These are phyloP conservation scores for Saccostrea echinata DNA, from an alignment of 1,140 invertebrate genomes.

Conservation along the genomic window DNA sequence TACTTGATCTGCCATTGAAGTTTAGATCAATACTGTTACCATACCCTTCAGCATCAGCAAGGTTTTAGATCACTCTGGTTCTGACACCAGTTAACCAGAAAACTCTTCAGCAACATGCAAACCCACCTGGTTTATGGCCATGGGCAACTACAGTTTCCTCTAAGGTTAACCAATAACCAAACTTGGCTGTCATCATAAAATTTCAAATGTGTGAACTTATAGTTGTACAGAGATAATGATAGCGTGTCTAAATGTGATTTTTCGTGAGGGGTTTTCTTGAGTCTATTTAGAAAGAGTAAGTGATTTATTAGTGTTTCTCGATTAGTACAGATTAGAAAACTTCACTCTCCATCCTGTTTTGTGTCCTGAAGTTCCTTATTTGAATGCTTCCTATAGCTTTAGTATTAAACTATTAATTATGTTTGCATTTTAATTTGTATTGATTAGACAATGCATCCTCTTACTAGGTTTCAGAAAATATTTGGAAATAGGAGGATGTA, in stretches of 20 bases:
- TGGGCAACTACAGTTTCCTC: neutral
- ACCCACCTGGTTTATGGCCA: slow-evolving; percentile 16
- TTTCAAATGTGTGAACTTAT: neutral
- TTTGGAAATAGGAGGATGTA: no score
- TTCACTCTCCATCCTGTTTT: no score
- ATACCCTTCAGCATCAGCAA: slow-evolving; percentile 12
- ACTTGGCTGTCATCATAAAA: neutral
- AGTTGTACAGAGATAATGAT: neutral
- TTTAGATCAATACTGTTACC: neutral
- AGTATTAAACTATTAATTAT: no score
- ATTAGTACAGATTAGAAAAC: neutral
- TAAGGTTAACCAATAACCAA: slow-evolving; percentile 7
- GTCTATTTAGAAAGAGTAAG: neutral
- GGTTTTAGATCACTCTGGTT: neutral
- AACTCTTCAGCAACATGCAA: neutral
- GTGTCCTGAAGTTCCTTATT: no score
- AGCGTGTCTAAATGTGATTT: neutral
- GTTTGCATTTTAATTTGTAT: no score
- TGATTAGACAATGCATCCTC: no score
- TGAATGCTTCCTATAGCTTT: neutral
- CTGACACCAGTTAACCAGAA: slow-evolving; percentile 4
- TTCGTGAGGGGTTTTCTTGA: neutral
- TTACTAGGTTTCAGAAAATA: no score
- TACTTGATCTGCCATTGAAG: slow-evolving; percentile 21
- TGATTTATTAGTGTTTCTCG: neutral